Evolutionary conservation across 2,113 vertebrate genomes (phyloP), one percentile per base, ranked within the genome.

Genomic region (Odocoileus virginianus): DNA sequence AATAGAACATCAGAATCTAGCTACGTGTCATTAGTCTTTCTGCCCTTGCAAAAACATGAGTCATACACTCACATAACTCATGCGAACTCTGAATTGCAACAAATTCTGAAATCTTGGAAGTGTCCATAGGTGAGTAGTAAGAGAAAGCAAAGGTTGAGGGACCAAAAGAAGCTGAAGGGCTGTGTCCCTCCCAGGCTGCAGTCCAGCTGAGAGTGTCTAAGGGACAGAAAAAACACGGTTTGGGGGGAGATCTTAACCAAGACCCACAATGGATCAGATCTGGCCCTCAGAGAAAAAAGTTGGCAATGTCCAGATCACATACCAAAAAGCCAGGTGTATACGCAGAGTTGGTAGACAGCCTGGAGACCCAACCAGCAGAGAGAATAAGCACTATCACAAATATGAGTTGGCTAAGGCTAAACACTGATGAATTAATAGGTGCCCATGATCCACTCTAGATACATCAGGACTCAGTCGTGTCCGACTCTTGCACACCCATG

Each of bases 11-110:
- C 71, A 87, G 30, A 85, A 84, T 89, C 52, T 64, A 89, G 23
- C 30, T 87, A 23, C 11, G 50, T 93, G 45, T 89, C 86, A 92
- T 89, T 55, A 91, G n/a, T 89, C 67, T 93, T 96, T 85, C 76
- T 81, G 89, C n/a, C 16, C 23, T 93, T 85, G 33, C 30, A 91
- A 95, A 94, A 50, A 40, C n/a, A 82, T 47, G 54, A 96, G 30
- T 94, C 52, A 91, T 93, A 28, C 21, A 7, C 19, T 91, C 86
- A 60, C 0, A 79, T 58, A 93, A 93, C 14, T 94, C 12, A 89
- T 23, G 25, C 52, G 40, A 91, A 95, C 25, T 94, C 83, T 60
- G 52, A 87, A 21, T 50, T 87, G 50, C 60, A 91, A 92, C 54
- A 78, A 88, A 89, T 83, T 78, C n/a, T 91, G 33, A 57, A 84